Conservation (phyloP, 2,113 vertebrate species). For the Sciurus niger region DNA sequence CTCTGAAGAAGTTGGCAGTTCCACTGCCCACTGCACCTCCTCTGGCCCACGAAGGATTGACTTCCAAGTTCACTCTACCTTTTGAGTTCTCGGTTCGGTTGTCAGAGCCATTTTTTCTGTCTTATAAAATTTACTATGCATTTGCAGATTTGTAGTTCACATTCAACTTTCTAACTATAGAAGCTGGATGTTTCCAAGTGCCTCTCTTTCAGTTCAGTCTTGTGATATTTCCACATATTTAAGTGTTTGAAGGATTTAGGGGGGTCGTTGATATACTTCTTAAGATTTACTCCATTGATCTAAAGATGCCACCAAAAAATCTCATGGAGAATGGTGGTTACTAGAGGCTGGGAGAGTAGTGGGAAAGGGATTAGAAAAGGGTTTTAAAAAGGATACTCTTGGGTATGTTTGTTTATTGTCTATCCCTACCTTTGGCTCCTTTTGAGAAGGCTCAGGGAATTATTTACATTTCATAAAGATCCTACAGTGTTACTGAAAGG, state of each 20-base stretch:
- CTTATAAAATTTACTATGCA: not conserved
- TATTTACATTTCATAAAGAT: not conserved
- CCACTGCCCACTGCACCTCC: not conserved
- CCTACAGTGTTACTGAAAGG: not conserved
- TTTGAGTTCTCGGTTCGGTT: not conserved
- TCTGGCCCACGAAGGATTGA: rapidly evolving
- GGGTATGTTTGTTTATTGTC: not conserved
- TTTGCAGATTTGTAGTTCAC: not conserved
- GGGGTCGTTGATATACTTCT: not conserved
- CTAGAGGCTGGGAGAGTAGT: not conserved
- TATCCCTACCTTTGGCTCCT: not conserved
- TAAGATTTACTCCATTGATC: not conserved
- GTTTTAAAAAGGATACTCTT: not conserved
- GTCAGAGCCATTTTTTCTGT: not conserved
- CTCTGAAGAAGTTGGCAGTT: not conserved
- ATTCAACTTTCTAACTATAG: not conserved
- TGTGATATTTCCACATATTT: not conserved
- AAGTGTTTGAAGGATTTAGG: not conserved
- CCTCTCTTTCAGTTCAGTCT: not conserved
- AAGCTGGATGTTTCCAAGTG: not conserved
- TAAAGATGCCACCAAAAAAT: not conserved
- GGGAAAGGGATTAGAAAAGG: not conserved
- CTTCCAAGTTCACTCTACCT: not conserved
- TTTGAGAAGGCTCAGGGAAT: not conserved
- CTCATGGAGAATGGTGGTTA: not conserved